phyloP scores from a whole-genome alignment of 2,888 invertebrate genomes.

The Ormyrus rosae region DNA sequence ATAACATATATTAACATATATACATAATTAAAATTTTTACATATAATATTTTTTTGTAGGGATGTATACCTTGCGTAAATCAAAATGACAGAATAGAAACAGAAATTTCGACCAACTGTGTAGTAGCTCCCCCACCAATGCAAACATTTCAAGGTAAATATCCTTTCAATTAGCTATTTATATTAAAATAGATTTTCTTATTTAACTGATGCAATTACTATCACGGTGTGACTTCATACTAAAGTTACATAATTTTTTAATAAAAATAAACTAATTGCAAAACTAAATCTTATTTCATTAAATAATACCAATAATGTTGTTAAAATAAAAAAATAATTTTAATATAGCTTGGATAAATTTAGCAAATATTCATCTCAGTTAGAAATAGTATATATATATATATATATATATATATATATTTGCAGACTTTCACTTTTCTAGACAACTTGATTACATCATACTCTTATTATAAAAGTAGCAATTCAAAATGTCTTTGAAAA shows the following conservation, averaged over 20 bases:
- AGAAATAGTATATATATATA: too few species aligned
- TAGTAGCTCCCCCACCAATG: constrained; percentile 70
- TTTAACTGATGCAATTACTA: constrained; percentile 44
- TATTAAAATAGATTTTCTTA: constrained; percentile 28
- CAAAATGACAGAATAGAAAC: constrained; percentile 70
- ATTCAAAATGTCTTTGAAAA: not conserved
- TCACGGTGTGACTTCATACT: constrained; percentile 37
- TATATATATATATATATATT: too few species aligned
- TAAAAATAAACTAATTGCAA: not conserved
- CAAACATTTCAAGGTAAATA: constrained; percentile 71
- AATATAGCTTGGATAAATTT: not conserved
- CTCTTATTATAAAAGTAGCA: too few species aligned
- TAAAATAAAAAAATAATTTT: not conserved
- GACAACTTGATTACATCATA: too few species aligned
- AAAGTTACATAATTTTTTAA: constrained; percentile 28
- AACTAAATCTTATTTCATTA: not conserved
- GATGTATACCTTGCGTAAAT: constrained; percentile 68
- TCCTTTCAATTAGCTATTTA: constrained; percentile 33
- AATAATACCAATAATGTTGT: not conserved
- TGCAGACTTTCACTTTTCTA: too few species aligned
- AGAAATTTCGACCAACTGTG: constrained; percentile 68
- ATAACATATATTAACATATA: not conserved
- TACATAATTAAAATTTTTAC: not conserved
- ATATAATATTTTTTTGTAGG: constrained; percentile 59
- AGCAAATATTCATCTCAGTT: too few species aligned